A percentile compares a stretch with the other conserved stretches of the same genome.
phyloP scores from a whole-genome alignment of 2,888 invertebrate genomes.

The Norana najaformis region DNA sequence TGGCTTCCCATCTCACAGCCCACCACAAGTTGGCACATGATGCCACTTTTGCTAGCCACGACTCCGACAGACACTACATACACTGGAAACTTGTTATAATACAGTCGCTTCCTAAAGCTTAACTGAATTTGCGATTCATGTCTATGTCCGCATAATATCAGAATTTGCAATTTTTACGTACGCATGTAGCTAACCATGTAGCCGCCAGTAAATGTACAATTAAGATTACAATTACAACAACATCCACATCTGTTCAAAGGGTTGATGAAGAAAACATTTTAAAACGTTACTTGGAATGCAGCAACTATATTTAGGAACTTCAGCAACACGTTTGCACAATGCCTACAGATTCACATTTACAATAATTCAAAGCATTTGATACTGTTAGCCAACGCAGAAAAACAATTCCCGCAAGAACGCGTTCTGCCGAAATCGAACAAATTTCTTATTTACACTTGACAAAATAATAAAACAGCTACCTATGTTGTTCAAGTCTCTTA shows the following conservation, averaged over 20 bases:
- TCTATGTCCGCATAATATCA: no score
- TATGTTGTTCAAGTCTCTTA: conserved; percentile 13
- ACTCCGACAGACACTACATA: no score
- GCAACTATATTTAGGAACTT: not conserved
- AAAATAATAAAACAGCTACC: conserved; percentile 6
- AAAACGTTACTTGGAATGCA: not conserved
- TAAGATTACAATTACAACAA: no score
- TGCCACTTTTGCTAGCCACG: no score
- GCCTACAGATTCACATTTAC: not conserved
- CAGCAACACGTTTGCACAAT: not conserved
- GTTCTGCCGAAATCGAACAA: not conserved
- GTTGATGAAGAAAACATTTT: not conserved
- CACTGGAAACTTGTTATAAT: no score
- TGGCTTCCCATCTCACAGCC: no score
- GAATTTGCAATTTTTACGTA: no score
- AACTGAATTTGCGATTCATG: no score
- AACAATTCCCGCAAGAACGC: not conserved
- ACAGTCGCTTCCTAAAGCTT: no score
- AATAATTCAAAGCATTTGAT: not conserved
- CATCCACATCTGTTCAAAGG: not conserved
- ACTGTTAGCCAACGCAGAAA: not conserved
- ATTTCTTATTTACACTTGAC: not conserved
- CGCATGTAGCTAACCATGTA: no score
- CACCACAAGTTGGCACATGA: no score
- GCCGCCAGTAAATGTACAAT: no score